Conservation (phyloP, 2,113 vertebrate species). For the Tyrannus savana region DNA sequence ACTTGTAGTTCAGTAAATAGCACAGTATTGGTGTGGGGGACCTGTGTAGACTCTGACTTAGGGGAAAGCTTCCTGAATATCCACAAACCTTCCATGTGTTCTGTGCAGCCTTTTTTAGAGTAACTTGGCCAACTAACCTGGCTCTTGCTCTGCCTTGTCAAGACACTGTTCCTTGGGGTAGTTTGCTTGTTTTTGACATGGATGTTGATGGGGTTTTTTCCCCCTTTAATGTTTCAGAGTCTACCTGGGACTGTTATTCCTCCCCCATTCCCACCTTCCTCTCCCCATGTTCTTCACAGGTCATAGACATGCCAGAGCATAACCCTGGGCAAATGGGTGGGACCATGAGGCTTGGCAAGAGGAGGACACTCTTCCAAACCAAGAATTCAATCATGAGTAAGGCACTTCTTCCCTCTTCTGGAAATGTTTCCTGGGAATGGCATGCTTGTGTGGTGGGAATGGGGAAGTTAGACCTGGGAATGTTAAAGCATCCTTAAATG, state of each 20-base stretch:
- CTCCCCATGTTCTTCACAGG: slow-evolving; percentile 69
- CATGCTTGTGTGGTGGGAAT: accelerated
- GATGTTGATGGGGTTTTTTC: background rate
- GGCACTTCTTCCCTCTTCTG: slow-evolving; percentile 1
- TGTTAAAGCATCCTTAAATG: background rate
- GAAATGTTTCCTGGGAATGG: background rate
- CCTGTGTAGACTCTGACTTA: background rate
- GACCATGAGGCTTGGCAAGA: slow-evolving; percentile 96
- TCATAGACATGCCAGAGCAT: slow-evolving; percentile 98
- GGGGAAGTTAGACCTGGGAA: background rate
- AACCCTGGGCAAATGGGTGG: slow-evolving; percentile 97
- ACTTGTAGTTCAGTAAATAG: background rate
- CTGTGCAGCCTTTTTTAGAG: background rate
- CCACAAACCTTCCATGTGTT: accelerated
- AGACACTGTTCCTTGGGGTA: background rate
- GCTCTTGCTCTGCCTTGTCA: background rate
- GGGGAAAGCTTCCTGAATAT: background rate
- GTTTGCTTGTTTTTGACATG: background rate
- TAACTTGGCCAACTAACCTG: accelerated
- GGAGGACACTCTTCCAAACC: slow-evolving; percentile 91
- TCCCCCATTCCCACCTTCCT: background rate
- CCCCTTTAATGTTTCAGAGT: background rate
- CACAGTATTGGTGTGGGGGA: accelerated
- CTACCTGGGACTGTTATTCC: background rate
- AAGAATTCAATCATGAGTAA: slow-evolving; percentile 88